Base-by-base conservation (phyloP, 2,888 invertebrate genomes). In the Plusia festucae region DNA sequence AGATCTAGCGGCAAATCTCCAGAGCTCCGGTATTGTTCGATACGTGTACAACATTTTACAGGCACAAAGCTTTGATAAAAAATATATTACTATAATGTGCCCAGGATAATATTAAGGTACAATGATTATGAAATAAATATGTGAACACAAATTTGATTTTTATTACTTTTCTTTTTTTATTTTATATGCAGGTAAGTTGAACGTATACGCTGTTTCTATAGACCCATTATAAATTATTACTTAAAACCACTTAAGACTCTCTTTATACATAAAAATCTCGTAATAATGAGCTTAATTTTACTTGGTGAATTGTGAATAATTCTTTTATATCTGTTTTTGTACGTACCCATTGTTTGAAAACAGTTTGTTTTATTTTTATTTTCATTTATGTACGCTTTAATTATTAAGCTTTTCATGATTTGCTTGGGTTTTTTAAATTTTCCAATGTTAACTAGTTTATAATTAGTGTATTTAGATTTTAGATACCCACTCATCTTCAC, bases 1-100 rank as follows among this genome's bases (percentile, higher is more conserved):
- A 46, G 2, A 68, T 53, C 44, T 70, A 62, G 30, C 34, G 18
- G 53, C 20, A 52, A 59, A 59, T 56, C 34, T 44, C 56, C 56
- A 30, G 49, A 15, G 20, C 20, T 13, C n/a, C n/a, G 11, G 11
- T 57, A 53, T 34, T 40, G 1, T 63, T 60, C 40, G 18, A 22
- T 60, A 32, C 15, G 18, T 24, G 32, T 54, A n/a, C 4, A 40
- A 40, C 40, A n/a, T 40, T 40, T 40, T 40, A 40, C 40, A 40
- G 40, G n/a, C 7, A n/a, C n/a, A n/a, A 30, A 49, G 13, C n/a
- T 56, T 57, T 46, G 8, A 55, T 46, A 13, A 32, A 56, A 22
- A 16, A 40, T 30, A 34, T 58, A 49, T 46, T 18, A 18, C 44
- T 44, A 16, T 46, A 46, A 46, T 46, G 18, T 16, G 8, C 16